Evolutionary conservation across 2,113 vertebrate species (phyloP), one percentile per base, ranked within the genome.

Genomic region (Pomatorhinus ruficollis): DNA sequence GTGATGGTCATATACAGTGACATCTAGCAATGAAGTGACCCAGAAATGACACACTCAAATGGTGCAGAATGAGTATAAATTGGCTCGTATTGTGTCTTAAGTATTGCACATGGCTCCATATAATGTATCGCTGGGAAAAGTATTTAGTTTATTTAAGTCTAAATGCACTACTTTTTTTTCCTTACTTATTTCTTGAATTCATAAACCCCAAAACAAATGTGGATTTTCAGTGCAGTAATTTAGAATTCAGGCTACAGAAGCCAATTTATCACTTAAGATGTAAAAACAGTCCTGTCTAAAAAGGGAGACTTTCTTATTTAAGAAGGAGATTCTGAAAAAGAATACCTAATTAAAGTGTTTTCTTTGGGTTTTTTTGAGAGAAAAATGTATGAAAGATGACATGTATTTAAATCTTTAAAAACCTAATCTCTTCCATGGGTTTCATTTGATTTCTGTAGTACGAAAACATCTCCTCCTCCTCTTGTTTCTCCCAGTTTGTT

Each of bases 221-320:
- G 28, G 31, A 39, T 54, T 91, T 88, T 72, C 31, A 23, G n/a
- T 15, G 22, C 31, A 89, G 12, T 63, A 44, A 59, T 78, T 50
- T 63, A 57, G 53, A 31, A 75, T 49, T 91, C 69, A 81, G 22
- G 28, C 69, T 78, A 16, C 50, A 81, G 81, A 71, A 74, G 15
- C 3, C 6, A 94, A 63, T 74, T 74, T 74, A 81, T 47, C 28
- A 81, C 21, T 81, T 57, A 17, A 45, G 65, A 59, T 52, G 23
- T 22, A 86, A 90, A 96, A 96, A 72, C 23, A 96, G 28, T 31
- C 27, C 22, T 63, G 37, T 37, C n/a, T 80, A 77, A 82, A 95
- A 90, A 60, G 33, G 10, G 18, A 74, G 25, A 33, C 0, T 42
- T 57, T 47, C 68, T 76, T 79, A 76, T 77, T 92, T 79, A 90